These are phyloP conservation scores for Sialia sialis DNA, from an alignment of 2,113 vertebrate genomes.

Conservation along the genomic window DNA sequence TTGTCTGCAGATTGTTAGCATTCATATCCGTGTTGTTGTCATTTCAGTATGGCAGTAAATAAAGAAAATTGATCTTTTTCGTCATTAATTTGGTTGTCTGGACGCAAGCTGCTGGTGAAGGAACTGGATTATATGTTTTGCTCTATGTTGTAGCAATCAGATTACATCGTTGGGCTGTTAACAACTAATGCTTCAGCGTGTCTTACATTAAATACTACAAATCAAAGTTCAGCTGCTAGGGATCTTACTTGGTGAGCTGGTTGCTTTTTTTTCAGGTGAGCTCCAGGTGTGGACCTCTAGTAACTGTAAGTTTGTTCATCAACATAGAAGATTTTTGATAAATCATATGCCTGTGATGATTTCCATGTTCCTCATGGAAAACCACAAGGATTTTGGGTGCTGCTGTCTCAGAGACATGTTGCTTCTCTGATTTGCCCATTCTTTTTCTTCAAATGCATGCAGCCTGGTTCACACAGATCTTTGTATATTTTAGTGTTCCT, in stretches of 20 bases:
- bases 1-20: background rate
- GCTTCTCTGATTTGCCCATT: background rate
- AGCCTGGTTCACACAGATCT: background rate
- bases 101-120: background rate
- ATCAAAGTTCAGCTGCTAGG: background rate
- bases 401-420: background rate
- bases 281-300: background rate
- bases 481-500: background rate
- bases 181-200: background rate
- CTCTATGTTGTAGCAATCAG: background rate
- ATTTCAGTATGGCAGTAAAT: background rate
- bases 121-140: background rate
- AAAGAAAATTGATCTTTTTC: background rate
- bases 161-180: background rate
- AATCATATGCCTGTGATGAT: background rate
- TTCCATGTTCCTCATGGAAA: background rate
- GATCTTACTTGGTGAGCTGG: background rate
- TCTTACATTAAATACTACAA: background rate
- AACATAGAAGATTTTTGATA: background rate
- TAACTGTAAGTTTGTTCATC: background rate
- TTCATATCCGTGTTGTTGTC: background rate
- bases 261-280: background rate
- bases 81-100: background rate
- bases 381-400: background rate
- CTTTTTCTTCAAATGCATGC: background rate